phyloP scores from a whole-genome alignment of 1,140 invertebrate genomes.

The Vanessa atalanta region DNA sequence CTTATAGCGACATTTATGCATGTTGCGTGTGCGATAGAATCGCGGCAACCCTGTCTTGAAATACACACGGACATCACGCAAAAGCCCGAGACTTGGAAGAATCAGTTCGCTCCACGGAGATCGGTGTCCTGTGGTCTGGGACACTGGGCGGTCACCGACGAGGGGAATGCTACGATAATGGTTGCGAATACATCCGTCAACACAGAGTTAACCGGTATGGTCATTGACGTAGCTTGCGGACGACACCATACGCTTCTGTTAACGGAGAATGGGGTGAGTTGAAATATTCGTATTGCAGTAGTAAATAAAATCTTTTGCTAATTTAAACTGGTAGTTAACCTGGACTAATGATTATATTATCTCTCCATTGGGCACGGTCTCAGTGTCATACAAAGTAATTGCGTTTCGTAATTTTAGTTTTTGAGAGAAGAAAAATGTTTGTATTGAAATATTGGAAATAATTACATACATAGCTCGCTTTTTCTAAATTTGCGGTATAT shows the following conservation, averaged over 20 bases:
- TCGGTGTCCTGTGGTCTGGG: slow-evolving; percentile 60
- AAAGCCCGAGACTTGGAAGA: slow-evolving; percentile 64
- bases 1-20: slow-evolving; percentile 67
- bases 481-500: too few relatives aligned
- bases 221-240: slow-evolving; percentile 67
- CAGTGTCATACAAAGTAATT: too few relatives aligned
- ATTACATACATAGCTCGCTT: too few relatives aligned
- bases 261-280: slow-evolving; percentile 72
- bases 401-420: too few relatives aligned
- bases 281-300: too few relatives aligned
- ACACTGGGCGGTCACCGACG: slow-evolving; percentile 68
- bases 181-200: slow-evolving; percentile 57
- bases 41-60: slow-evolving; percentile 57
- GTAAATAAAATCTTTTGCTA: too few relatives aligned
- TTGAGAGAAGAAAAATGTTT: too few relatives aligned
- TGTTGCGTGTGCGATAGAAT: slow-evolving; percentile 56
- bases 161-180: slow-evolving; percentile 64
- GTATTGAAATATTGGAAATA: too few relatives aligned
- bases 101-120: slow-evolving; percentile 53
- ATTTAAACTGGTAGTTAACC: too few relatives aligned
- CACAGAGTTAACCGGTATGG: slow-evolving; percentile 63
- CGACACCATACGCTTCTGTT: slow-evolving; percentile 70
- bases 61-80: slow-evolving; percentile 51
- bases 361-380: too few relatives aligned
- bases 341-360: too few relatives aligned